Conservation (phyloP, 2,113 vertebrate species). For the Dromas ardeola region DNA sequence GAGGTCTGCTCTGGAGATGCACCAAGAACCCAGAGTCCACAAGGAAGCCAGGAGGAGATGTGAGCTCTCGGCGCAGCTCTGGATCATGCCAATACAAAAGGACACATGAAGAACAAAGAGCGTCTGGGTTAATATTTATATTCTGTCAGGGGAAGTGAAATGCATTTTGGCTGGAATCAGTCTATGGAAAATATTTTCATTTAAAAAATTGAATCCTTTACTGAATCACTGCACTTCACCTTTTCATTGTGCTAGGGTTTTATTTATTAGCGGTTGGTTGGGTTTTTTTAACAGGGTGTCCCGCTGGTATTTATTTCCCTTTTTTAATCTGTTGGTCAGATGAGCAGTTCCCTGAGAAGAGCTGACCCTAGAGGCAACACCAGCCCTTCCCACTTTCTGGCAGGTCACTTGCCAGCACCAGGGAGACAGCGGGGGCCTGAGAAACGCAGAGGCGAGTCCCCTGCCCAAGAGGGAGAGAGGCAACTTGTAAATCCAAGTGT, state of each 20-base stretch:
- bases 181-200: neutral
- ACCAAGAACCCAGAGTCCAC: fast-evolving
- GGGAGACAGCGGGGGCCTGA: neutral
- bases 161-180: slow-evolving; percentile 1
- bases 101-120: slow-evolving; percentile 13
- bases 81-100: neutral
- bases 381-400: neutral
- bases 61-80: neutral
- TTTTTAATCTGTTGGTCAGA: neutral
- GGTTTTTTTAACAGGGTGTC: neutral
- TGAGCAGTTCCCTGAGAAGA: neutral
- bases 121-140: slow-evolving; percentile 41
- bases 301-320: neutral
- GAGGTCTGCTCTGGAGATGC: neutral
- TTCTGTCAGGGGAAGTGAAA: slow-evolving; percentile 9
- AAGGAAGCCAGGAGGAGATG: neutral
- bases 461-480: neutral
- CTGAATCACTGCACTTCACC: neutral
- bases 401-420: neutral
- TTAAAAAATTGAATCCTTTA: slow-evolving; percentile 1
- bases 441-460: neutral
- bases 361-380: neutral
- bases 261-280: neutral
- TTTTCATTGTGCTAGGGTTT: neutral
- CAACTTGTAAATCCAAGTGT: neutral